Evolutionary conservation across 2,113 vertebrate genomes (phyloP), one percentile per base, ranked within the genome.

Genomic region (Cyanoderma ruficeps): DNA sequence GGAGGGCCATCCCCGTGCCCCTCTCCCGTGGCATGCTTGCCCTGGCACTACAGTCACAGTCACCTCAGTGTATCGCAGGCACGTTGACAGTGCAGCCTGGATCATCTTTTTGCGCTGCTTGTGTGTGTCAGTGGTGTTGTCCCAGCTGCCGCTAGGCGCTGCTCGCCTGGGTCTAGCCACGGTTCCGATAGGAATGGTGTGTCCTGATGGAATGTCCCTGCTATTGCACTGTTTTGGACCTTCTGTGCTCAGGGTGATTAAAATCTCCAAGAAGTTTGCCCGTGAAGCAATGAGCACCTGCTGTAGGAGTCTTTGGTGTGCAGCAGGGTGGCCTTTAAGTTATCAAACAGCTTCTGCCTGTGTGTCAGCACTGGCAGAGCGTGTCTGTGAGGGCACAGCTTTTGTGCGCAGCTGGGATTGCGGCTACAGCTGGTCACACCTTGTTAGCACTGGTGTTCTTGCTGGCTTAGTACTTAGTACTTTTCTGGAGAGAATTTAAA

Each of bases 111-210:
- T 3, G 8, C 4, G 0, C 13, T 39, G 39, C 37, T 23, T n/a
- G 19, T 0, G 0, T 22, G 75, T 65, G n/a, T 49, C 1, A 0
- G 41, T 18, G 24, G 10, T 24, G 37, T 23, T 72, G 46, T 46
- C 55, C 59, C 41, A 17, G 75, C 19, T 49, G 35, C 42, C 25
- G 7, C 30, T 9, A 10, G 57, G 21, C 31, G 1, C 57, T 42
- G n/a, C 59, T 69, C 11, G 4, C 1, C 2, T 3, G 46, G 27
- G 12, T 52, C 39, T 25, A 16, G 46, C n/a, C n/a, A 18, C 37
- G 33, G 25, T 75, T 49, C 41, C 1, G 0, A 0, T 4, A 14
- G 50, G 21, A 31, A 2, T 13, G 39, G 4, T 56, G 61, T 47
- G 41, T 79, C 35, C 61, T 42, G 17, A 11, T 1, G 5, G 25